A percentile compares a stretch with the other conserved stretches of the same genome.
phyloP scores from a whole-genome alignment of 2,888 invertebrate genomes.

The Callinectes sapidus region DNA sequence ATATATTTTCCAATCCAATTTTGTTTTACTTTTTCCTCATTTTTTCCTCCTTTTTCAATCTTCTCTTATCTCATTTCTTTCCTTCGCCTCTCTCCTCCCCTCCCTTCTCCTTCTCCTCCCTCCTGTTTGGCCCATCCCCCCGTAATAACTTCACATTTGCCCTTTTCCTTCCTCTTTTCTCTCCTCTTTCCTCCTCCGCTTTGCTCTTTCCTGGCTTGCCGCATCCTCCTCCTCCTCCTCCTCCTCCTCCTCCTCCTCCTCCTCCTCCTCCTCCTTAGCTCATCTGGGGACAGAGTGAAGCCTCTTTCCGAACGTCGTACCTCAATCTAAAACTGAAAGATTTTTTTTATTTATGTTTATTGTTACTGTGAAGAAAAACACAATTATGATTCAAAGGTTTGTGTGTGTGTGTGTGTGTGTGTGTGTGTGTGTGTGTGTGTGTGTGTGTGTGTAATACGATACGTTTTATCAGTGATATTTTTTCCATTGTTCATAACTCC shows the following conservation, averaged over 20 bases:
- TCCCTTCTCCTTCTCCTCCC: not conserved
- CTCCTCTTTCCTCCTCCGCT: not conserved
- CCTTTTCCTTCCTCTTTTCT: not conserved
- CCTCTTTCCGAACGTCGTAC: not conserved
- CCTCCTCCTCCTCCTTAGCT: not conserved
- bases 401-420: conserved; percentile 23
- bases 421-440: conserved; percentile 10
- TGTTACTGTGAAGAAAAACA: not conserved
- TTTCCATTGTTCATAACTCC: not conserved
- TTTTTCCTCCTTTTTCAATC: not conserved
- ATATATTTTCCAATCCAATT: not conserved
- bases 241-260: not conserved
- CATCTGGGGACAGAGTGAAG: not conserved
- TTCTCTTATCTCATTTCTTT: not conserved
- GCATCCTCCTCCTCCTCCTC: not conserved
- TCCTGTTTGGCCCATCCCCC: not conserved
- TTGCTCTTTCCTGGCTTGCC: not conserved
- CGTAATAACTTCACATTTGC: conserved; percentile 4
- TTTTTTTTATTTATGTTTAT: not conserved
- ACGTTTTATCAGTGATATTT: not conserved
- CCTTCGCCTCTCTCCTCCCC: not conserved
- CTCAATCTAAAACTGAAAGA: not conserved
- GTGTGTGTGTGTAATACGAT: not conserved
- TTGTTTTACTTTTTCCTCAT: not conserved
- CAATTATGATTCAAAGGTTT: not conserved